Conservation (phyloP, 2,113 vertebrate species). For the Eolophus roseicapilla region DNA sequence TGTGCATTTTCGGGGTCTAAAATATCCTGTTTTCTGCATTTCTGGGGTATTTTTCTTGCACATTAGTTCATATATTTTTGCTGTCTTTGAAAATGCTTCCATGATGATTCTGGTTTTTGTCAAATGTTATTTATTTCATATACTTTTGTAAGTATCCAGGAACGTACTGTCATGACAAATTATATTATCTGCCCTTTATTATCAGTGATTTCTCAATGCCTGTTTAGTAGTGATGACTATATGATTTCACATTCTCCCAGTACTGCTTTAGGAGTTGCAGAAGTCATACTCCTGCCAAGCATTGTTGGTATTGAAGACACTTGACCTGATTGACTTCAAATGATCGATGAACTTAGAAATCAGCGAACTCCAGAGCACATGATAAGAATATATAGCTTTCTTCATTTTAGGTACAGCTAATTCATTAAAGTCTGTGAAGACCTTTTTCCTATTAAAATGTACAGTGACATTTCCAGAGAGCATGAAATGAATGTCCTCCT, state of each 20-base stretch:
- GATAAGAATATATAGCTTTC: background rate
- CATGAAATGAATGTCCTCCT: background rate
- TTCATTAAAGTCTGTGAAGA: slow-evolving; percentile 26
- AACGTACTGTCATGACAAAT: background rate
- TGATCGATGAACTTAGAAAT: background rate
- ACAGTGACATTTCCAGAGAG: slow-evolving; percentile 15
- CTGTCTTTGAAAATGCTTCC: background rate
- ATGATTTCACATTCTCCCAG: background rate
- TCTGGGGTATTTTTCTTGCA: background rate
- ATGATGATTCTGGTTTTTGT: background rate
- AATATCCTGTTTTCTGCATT: background rate
- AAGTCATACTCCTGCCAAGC: background rate
- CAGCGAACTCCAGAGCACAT: background rate
- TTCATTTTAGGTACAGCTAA: background rate
- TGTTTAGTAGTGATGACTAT: background rate
- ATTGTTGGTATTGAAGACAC: background rate
- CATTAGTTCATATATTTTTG: background rate
- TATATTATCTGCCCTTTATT: background rate
- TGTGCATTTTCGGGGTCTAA: background rate
- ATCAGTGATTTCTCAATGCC: background rate
- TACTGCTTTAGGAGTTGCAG: background rate
- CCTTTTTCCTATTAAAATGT: background rate
- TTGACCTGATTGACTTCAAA: background rate
- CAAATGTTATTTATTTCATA: background rate
- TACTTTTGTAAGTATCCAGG: background rate